phyloP scores from a whole-genome alignment of 2,113 vertebrate genomes.

The Tetraodon nigroviridis region DNA sequence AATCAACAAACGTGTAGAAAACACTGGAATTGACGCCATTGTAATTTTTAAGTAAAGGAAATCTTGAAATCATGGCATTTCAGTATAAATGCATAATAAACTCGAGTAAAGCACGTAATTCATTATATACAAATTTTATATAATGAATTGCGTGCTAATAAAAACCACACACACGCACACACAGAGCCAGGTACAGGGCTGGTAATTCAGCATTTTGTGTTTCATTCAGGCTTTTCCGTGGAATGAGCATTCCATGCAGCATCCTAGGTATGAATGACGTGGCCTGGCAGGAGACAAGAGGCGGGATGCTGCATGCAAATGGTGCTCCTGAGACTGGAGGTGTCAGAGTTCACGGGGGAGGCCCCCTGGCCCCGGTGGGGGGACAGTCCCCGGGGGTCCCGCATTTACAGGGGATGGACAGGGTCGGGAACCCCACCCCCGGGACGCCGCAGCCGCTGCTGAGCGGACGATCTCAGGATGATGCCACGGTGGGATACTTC shows the following conservation, averaged over 20 bases:
- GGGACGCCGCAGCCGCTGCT: conserved; percentile 64
- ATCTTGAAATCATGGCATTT: too few relatives aligned
- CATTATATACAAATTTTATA: too few relatives aligned
- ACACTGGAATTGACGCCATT: too few relatives aligned
- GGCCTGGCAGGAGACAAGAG: conserved; percentile 79
- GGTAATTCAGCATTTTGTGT: background rate
- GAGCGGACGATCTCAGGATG: conserved; percentile 69
- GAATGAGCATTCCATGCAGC: conserved; percentile 78
- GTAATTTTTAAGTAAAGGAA: too few relatives aligned
- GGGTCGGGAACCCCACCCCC: conserved; percentile 51
- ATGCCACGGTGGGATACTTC: conserved; percentile 71
- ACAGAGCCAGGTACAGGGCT: too few relatives aligned
- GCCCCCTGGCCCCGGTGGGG: conserved; percentile 57
- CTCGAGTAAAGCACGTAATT: too few relatives aligned
- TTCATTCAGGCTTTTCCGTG: conserved; percentile 64
- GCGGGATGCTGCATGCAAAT: conserved; percentile 72
- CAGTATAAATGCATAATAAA: too few relatives aligned
- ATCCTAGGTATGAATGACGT: conserved; percentile 81
- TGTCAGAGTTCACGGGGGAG: conserved; percentile 57
- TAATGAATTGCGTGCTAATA: too few relatives aligned
- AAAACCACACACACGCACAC: too few relatives aligned
- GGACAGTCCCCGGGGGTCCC: conserved; percentile 60
- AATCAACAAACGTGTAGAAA: background rate
- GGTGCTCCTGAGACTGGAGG: conserved; percentile 66
- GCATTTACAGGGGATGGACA: conserved; percentile 67